Evolutionary conservation across 2,888 invertebrate genomes (phyloP).

Genomic region (Clusia tigrina): DNA sequence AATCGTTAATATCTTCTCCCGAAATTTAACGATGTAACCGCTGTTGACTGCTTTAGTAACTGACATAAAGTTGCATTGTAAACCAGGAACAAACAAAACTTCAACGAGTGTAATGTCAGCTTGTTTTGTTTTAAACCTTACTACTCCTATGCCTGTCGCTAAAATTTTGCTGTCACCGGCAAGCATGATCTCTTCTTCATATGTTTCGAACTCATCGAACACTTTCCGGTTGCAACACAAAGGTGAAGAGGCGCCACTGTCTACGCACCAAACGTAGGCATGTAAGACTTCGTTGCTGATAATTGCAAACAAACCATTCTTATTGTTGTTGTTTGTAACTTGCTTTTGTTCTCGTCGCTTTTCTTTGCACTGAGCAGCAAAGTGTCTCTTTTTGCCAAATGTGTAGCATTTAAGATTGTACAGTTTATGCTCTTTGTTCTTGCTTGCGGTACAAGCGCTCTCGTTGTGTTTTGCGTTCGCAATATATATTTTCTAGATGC

Average conservation of each 20-base stretch:
- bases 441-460: too few species aligned
- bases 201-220: conserved; percentile 23
- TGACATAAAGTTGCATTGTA: conserved; percentile 35
- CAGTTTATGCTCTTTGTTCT: too few species aligned
- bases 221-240: conserved; percentile 28
- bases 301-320: too few species aligned
- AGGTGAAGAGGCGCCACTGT: conserved; percentile 30
- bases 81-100: conserved; percentile 31
- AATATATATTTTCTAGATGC: too few species aligned
- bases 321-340: too few species aligned
- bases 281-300: too few species aligned
- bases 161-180: conserved; percentile 23
- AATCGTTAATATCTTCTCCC: background rate
- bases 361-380: too few species aligned
- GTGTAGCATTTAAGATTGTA: too few species aligned
- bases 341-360: too few species aligned
- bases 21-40: conserved; percentile 23
- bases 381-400: too few species aligned
- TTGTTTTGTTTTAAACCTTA: conserved; percentile 2
- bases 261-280: conserved; percentile 34
- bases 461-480: too few species aligned
- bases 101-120: conserved; percentile 24
- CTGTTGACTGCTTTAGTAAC: conserved; percentile 32
- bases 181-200: conserved; percentile 22
- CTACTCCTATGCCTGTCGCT: conserved; percentile 23